phyloP scores from a whole-genome alignment of 2,797 vertebrate genomes.

The Pipistrellus kuhlii region DNA sequence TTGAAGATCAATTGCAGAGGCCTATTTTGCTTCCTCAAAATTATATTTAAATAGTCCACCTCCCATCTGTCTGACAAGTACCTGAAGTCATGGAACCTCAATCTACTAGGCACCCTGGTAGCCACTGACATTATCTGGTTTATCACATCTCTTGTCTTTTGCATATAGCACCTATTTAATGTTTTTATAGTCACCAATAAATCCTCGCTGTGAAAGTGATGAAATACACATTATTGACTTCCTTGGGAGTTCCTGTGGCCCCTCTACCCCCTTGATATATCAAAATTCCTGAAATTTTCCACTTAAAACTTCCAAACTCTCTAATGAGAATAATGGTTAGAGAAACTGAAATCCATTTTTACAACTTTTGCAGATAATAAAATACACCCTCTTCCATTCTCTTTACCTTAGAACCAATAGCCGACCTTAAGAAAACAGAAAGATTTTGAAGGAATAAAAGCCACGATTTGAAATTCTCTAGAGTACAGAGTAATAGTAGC shows the following conservation, averaged over 20 bases:
- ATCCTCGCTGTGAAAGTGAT: not conserved
- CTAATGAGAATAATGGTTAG: not conserved
- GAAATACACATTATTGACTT: not conserved
- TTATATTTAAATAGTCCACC: constrained; percentile 9
- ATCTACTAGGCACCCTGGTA: not conserved
- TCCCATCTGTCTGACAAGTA: not conserved
- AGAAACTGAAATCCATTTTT: not conserved
- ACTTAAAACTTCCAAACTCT: constrained; percentile 33
- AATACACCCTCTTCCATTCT: not conserved
- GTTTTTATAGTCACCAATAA: not conserved
- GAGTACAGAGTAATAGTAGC: not conserved
- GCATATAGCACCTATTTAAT: not conserved
- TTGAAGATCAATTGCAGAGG: not conserved
- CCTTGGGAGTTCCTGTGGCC: not conserved
- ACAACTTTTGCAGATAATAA: not conserved
- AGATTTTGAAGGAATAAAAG: not conserved
- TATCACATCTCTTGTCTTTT: not conserved
- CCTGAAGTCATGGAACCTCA: not conserved
- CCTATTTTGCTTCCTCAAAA: constrained; percentile 14
- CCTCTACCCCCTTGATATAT: not conserved
- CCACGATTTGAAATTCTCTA: not conserved
- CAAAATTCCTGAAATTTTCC: constrained; percentile 29
- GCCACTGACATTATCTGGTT: not conserved
- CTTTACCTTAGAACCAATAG: not conserved
- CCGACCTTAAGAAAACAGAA: not conserved